phyloP scores from a whole-genome alignment of 2,888 invertebrate species.

The Eupithecia insigniata region DNA sequence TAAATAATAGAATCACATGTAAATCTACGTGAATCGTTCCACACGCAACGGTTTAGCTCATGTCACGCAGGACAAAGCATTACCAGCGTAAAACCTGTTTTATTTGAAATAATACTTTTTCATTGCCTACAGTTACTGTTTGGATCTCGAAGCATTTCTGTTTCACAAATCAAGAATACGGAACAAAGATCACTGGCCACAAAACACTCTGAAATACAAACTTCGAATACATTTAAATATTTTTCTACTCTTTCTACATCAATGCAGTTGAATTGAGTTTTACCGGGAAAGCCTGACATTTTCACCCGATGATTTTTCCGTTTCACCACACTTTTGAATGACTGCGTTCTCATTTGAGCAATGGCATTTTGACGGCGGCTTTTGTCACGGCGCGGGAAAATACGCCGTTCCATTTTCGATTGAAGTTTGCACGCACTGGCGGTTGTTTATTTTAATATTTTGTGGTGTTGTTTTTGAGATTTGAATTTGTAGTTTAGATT shows the following conservation, averaged over 20 bases:
- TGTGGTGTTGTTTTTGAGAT: background rate
- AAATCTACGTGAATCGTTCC: background rate
- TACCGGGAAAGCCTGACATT: conserved; percentile 67
- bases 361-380: conserved; percentile 79
- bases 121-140: background rate
- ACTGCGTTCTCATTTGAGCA: conserved; percentile 82
- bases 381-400: conserved; percentile 70
- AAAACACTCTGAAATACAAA: conserved; percentile 5
- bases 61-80: conserved; percentile 5
- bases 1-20: conserved; percentile 2
- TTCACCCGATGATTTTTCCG: conserved; percentile 79
- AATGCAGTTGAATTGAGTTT: conserved; percentile 49
- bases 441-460: conserved; percentile 46
- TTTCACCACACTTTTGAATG: conserved; percentile 78
- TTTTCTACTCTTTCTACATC: conserved; percentile 30
- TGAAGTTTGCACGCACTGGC: conserved; percentile 66
- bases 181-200: background rate
- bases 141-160: background rate
- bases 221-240: conserved; percentile 35
- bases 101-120: background rate
- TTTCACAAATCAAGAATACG: background rate
- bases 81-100: background rate
- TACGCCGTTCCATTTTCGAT: conserved; percentile 75
- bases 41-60: conserved; percentile 9
- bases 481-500: conserved; percentile 1